Evolutionary conservation across 2,888 invertebrate species (phyloP).

Genomic region (Nymphalis urticae): DNA sequence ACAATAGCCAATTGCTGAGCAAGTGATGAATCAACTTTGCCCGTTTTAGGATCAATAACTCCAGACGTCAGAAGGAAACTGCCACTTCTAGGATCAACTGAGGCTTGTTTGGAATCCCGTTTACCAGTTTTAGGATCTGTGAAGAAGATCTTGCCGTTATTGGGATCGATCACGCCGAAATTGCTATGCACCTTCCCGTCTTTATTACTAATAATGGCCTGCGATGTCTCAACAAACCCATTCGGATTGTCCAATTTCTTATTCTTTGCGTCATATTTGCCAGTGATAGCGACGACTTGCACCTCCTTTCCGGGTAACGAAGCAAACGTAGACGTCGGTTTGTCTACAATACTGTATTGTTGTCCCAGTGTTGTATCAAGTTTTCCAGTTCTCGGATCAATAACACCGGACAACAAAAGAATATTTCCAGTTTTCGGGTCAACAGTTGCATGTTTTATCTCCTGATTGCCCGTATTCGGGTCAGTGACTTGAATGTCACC

Average conservation of each 20-base stretch:
- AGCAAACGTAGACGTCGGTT: constrained; percentile 75
- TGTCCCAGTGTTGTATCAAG: constrained; percentile 81
- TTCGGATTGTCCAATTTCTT: constrained; percentile 82
- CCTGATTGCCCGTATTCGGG: constrained; percentile 71
- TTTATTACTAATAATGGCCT: constrained; percentile 84
- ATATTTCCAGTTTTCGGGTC: constrained; percentile 80
- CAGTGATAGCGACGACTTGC: constrained; percentile 82
- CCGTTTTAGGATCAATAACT: constrained; percentile 83
- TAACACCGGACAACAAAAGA: constrained; percentile 76
- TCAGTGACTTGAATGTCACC: constrained; percentile 75
- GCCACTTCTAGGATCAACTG: constrained; percentile 78
- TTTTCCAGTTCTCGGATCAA: constrained; percentile 82
- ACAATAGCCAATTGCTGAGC: constrained; percentile 79
- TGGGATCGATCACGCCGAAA: constrained; percentile 83
- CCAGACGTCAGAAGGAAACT: constrained; percentile 82
- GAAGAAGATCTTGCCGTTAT: constrained; percentile 81
- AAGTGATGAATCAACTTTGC: constrained; percentile 84
- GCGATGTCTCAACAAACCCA: constrained; percentile 77
- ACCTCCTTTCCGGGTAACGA: constrained; percentile 72
- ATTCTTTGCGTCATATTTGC: constrained; percentile 82
- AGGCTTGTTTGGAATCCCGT: constrained; percentile 83
- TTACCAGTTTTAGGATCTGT: constrained; percentile 83
- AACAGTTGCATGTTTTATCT: constrained; percentile 67
- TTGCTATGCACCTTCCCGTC: constrained; percentile 86
- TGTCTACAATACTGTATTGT: constrained; percentile 83